A percentile compares a stretch with the other conserved stretches of the same genome.
Evolutionary conservation across 2,113 vertebrate species (phyloP).

Genomic region (Urocitellus parryii): DNA sequence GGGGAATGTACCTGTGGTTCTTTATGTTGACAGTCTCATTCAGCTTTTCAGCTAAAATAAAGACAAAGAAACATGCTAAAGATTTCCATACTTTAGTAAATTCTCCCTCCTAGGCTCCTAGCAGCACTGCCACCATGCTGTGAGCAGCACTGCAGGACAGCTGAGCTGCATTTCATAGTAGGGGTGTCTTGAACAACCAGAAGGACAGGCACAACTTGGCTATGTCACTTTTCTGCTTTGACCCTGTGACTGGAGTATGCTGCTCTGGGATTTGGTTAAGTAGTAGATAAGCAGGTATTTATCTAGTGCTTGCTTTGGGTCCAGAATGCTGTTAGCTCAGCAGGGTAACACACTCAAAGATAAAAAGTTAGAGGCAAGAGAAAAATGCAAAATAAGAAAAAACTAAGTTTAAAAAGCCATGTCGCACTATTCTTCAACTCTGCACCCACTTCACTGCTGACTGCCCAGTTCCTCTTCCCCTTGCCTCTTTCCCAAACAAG

Average conservation of each 20-base stretch:
- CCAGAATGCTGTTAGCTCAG: neutral
- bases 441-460: neutral
- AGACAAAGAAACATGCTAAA: neutral
- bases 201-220: conserved; percentile 37
- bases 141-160: neutral
- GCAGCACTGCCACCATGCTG: fast-evolving
- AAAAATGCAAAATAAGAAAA: neutral
- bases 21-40: neutral
- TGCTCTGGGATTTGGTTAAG: conserved; percentile 60
- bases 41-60: neutral
- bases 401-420: neutral
- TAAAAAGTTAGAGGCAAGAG: neutral
- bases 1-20: neutral
- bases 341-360: neutral
- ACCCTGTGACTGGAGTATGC: conserved; percentile 31
- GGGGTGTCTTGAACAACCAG: neutral
- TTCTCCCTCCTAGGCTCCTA: neutral
- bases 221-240: conserved; percentile 1
- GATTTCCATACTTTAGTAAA: neutral
- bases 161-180: neutral
- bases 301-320: conserved; percentile 41
- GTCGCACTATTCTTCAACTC: neutral
- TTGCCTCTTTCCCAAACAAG: neutral
- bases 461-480: neutral
- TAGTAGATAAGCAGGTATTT: conserved; percentile 68